phyloP scores from a whole-genome alignment of 2,797 vertebrate species.

The Acridotheres tristis region DNA sequence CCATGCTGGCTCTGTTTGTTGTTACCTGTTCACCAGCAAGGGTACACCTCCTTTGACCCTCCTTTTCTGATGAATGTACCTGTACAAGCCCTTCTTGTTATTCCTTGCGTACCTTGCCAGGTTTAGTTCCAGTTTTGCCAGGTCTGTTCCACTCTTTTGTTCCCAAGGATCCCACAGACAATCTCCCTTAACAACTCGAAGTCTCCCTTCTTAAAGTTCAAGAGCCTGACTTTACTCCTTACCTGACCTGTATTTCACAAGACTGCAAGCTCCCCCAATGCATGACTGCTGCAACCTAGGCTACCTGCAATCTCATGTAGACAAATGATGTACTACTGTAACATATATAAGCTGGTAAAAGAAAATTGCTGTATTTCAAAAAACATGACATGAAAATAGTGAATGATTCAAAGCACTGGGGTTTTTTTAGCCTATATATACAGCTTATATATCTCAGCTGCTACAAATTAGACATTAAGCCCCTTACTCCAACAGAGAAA shows the following conservation, averaged over 20 bases:
- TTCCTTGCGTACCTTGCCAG: background rate
- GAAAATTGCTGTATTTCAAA: background rate
- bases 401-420: background rate
- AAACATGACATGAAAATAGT: background rate
- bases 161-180: background rate
- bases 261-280: background rate
- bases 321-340: background rate
- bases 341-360: background rate
- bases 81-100: background rate
- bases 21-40: background rate
- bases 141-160: background rate
- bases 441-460: background rate
- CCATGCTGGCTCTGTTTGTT: background rate
- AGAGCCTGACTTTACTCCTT: background rate
- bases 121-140: background rate
- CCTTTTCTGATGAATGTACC: background rate
- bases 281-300: background rate
- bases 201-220: background rate
- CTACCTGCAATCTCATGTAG: background rate
- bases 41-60: background rate
- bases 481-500: background rate
- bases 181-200: background rate
- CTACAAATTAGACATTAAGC: background rate
- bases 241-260: background rate
- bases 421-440: background rate